phyloP scores from a whole-genome alignment of 2,888 invertebrate species.

The Andrena marginata region DNA sequence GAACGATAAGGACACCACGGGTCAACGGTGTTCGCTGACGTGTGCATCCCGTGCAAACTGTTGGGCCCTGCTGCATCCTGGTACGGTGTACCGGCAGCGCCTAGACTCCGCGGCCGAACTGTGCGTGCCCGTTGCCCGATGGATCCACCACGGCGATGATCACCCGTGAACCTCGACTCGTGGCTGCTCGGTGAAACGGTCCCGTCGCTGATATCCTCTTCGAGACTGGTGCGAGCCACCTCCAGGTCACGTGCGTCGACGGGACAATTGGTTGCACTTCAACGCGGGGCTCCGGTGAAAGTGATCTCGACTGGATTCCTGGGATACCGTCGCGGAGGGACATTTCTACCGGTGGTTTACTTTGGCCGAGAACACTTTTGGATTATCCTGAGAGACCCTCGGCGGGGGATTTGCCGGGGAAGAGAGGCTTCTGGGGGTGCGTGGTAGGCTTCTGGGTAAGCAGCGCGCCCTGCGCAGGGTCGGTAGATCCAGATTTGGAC shows the following conservation, averaged over 20 bases:
- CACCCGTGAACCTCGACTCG: neutral
- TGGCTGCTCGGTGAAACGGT: neutral
- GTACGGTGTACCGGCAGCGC: neutral
- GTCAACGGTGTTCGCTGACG: slow-evolving; percentile 30
- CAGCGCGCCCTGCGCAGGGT: neutral
- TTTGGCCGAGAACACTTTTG: neutral
- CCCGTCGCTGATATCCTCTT: neutral
- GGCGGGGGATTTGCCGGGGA: neutral
- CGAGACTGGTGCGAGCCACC: neutral
- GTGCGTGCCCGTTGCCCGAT: neutral
- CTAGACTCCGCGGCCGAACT: slow-evolving; percentile 15
- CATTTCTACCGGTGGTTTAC: neutral
- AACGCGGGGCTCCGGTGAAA: slow-evolving; percentile 15
- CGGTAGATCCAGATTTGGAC: neutral
- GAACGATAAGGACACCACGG: slow-evolving; percentile 36
- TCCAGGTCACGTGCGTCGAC: neutral
- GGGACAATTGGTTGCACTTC: slow-evolving; percentile 1
- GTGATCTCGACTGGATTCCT: slow-evolving; percentile 33
- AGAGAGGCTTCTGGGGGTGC: neutral
- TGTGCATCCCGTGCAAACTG: slow-evolving; percentile 12
- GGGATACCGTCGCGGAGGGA: neutral
- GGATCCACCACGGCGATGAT: neutral
- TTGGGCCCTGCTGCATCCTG: neutral
- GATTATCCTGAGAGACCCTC: neutral
- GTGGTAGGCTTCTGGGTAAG: neutral